These are phyloP conservation scores for Bombyx mandarina DNA, from an alignment of 1,140 invertebrate species.

Conservation along the genomic window DNA sequence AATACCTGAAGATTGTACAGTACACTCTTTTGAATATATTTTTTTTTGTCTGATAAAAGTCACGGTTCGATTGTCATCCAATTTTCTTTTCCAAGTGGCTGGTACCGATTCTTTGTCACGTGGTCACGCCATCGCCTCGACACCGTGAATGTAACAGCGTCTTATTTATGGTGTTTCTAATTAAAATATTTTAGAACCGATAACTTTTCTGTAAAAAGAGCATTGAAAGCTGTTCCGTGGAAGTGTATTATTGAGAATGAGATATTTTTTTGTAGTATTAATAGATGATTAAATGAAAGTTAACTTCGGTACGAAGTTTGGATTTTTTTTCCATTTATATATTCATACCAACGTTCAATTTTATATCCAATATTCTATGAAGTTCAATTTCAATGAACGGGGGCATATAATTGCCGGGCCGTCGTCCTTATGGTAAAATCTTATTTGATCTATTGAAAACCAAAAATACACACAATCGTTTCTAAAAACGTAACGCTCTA, in stretches of 20 bases:
- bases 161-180: constrained; percentile 61
- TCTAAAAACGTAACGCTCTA: no score
- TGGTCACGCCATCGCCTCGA: constrained; percentile 41
- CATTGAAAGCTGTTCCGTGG: constrained; percentile 44
- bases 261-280: constrained; percentile 13
- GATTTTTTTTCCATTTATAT: no score
- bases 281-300: constrained; percentile 1
- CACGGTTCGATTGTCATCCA: constrained; percentile 59
- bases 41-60: constrained; percentile 58
- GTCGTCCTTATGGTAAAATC: no score
- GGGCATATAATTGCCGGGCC: no score
- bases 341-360: no score
- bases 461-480: no score
- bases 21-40: constrained; percentile 21
- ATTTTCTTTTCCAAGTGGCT: constrained; percentile 50
- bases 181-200: constrained; percentile 47
- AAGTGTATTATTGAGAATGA: constrained; percentile 11
- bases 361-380: no score
- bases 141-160: constrained; percentile 40
- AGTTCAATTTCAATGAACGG: no score
- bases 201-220: constrained; percentile 21
- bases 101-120: constrained; percentile 46
- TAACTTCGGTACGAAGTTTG: neutral
- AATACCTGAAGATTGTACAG: constrained; percentile 33
- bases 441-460: no score